Conservation (phyloP, 92 coral and sea anemone species). For the Actinostola sp. region DNA sequence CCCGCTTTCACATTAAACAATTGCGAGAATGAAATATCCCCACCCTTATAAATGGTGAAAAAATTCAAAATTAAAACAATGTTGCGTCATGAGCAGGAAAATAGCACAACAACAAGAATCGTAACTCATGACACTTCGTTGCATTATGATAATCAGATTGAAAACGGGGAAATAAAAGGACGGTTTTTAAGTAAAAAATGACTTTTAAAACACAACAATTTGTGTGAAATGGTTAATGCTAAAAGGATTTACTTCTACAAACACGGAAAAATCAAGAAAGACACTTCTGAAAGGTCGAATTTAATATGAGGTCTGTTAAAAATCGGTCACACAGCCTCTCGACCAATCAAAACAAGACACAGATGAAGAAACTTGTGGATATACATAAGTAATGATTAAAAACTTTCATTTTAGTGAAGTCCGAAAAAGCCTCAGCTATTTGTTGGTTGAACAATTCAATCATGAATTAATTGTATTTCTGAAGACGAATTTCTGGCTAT, state of each 20-base stretch:
- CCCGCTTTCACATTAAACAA: no score
- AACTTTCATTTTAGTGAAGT: not conserved
- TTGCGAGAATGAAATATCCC: no score
- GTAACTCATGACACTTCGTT: no score
- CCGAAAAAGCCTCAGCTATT: not conserved
- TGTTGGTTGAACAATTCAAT: not conserved
- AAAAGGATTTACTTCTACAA: not conserved
- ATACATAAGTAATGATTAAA: not conserved
- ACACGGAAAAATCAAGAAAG: not conserved
- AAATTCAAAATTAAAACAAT: not conserved
- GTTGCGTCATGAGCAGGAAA: no score
- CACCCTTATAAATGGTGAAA: not conserved
- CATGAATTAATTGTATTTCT: not conserved
- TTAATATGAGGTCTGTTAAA: slow-evolving; percentile 7
- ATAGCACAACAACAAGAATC: no score
- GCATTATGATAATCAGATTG: not conserved
- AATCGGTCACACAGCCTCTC: slow-evolving; percentile 14
- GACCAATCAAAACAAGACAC: slow-evolving; percentile 34
- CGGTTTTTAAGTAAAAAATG: not conserved
- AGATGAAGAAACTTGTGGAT: slow-evolving; percentile 19
- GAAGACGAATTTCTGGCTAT: not conserved
- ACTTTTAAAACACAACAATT: not conserved
- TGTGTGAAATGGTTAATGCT: not conserved
- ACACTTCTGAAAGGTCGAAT: not conserved
- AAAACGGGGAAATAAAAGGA: not conserved